Base-by-base conservation (phyloP, 2,113 vertebrate species). In the Hystrix brachyura region DNA sequence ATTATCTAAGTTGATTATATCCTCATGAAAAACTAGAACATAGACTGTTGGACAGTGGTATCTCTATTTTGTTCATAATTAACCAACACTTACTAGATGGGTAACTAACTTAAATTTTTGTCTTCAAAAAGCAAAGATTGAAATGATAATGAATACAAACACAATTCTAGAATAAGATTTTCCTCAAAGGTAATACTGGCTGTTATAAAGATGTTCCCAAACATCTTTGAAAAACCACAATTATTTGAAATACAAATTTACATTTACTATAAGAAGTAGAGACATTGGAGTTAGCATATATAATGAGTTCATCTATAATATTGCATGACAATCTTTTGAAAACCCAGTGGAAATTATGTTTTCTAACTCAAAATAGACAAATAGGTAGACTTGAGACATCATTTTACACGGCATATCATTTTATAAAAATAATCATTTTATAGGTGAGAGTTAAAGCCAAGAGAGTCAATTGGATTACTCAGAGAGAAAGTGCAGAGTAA, bases 271-370 rank as follows among this genome's bases (percentile, higher is more conserved):
- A 94, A 87, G 8, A 13, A 93, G 14, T 7, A 85, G 2, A 92
- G 79, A 48, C 29, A 80, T 34, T 72, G 29, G 6, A 15, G 21
- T 83, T 94, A 82, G 17, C 5, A 84, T 3, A 88, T 18, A 93
- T 46, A 38, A 96, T 64, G 27, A 94, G 51, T 69, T 94, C 18
- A 93, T 67, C 19, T 92, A 72, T 62, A 29, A 76, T n/a, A 62
- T 19, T 9, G 6, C 23, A 60, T 62, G 7, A 29, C 18, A 65
- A 9, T 90, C 23, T 92, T 46, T 13, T 84, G 43, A 84, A 87
- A 93, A 60, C 83, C 51, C 18, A 76, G 4, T 72, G 29, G n/a
- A 94, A 94, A 87, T 59, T 19, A 43, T 43, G 79, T 80, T 95
- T 95, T 91, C 55, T 84, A 90, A 83, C 0, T 87, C 74, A 46